Percentiles rank a stretch among this genome's conserved stretches.
Evolutionary conservation across 2,888 invertebrate species (phyloP).

Genomic region (Pammene aurita): DNA sequence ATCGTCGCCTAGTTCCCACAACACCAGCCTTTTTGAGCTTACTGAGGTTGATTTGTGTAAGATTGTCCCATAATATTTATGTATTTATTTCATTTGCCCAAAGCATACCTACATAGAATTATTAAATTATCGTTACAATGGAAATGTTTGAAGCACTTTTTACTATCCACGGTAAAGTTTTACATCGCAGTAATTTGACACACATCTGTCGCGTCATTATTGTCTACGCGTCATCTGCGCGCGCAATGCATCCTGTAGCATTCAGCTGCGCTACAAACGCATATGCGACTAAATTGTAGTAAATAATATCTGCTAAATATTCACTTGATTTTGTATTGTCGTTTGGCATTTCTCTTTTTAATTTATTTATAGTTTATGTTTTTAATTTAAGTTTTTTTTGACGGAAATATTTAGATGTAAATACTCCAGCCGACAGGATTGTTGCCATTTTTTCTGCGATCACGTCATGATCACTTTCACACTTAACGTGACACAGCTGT

Average conservation of each 20-base stretch:
- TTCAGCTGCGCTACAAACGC: slow-evolving; percentile 38
- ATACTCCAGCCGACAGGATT: no score
- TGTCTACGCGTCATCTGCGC: slow-evolving; percentile 41
- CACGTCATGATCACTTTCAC: no score
- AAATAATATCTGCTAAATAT: not conserved
- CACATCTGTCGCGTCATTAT: slow-evolving; percentile 41
- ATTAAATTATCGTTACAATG: not conserved
- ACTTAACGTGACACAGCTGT: no score
- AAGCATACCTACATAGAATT: no score
- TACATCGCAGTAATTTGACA: slow-evolving; percentile 36
- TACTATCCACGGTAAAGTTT: slow-evolving; percentile 18
- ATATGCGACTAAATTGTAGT: slow-evolving; percentile 10
- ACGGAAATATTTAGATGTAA: no score
- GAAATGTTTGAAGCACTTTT: slow-evolving; percentile 3
- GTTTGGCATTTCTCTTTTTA: not conserved
- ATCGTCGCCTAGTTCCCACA: no score
- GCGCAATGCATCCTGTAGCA: slow-evolving; percentile 35
- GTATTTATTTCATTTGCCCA: no score
- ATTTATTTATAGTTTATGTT: no score
- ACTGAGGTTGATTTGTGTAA: no score
- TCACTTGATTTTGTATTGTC: slow-evolving; percentile 9
- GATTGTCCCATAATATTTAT: no score
- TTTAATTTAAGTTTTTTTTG: not conserved
- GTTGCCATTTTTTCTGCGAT: not conserved
- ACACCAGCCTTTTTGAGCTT: no score